Conservation (phyloP, 2,888 invertebrate species). For the Chrysina gloriosa region DNA sequence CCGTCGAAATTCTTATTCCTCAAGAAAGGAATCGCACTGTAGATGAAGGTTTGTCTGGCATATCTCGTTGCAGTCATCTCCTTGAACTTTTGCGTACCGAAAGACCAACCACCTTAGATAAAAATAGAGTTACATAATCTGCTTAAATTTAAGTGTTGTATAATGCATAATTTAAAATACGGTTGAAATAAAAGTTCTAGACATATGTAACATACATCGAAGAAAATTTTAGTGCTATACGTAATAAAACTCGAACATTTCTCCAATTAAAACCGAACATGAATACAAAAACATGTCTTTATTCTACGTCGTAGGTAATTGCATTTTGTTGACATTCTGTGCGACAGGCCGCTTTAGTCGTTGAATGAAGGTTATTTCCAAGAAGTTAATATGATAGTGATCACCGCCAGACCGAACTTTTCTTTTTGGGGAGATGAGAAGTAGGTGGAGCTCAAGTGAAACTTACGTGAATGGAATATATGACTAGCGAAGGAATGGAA, state of each 20-base stretch:
- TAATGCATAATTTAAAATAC: background rate
- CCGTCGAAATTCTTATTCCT: constrained; percentile 90
- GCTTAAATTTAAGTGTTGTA: background rate
- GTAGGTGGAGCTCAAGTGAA: background rate
- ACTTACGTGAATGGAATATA: background rate
- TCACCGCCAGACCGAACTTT: background rate
- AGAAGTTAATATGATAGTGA: constrained; percentile 20
- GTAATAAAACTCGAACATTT: constrained; percentile 10
- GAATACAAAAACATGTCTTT: background rate
- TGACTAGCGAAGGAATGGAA: background rate
- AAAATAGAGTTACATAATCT: background rate
- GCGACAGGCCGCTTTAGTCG: background rate
- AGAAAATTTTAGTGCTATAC: background rate
- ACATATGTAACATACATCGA: background rate
- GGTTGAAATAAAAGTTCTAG: background rate
- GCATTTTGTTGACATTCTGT: background rate
- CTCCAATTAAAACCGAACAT: constrained; percentile 4
- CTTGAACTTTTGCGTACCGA: constrained; percentile 96
- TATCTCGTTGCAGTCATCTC: constrained; percentile 89
- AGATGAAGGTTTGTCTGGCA: constrained; percentile 92
- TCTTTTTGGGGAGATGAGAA: background rate
- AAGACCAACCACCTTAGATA: constrained; percentile 90
- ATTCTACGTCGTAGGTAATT: background rate
- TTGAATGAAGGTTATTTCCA: background rate
- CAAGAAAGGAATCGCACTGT: constrained; percentile 91